These are phyloP conservation scores for Zoanthus solanderi DNA, from an alignment of 92 coral and sea anemone species.

Conservation along the genomic window DNA sequence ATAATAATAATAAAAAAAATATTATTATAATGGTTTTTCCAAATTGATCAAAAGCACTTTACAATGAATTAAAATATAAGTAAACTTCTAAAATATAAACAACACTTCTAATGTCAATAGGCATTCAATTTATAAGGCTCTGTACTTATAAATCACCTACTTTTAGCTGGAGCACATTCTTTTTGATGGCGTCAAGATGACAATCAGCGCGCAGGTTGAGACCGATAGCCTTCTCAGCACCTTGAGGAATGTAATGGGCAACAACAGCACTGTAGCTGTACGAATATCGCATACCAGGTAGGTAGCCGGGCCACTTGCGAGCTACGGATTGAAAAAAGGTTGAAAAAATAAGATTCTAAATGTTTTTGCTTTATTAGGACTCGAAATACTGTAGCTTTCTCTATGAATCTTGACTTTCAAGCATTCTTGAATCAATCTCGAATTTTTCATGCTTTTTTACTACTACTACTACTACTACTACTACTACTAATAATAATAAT, in stretches of 20 bases:
- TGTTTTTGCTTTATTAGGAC: no score
- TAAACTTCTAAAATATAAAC: no score
- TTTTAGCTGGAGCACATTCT: slow-evolving; percentile 61
- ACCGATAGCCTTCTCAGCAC: slow-evolving; percentile 76
- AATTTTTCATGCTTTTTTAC: no score
- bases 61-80: no score
- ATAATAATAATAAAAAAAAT: no score
- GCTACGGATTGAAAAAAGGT: not conserved
- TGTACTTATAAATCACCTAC: slow-evolving; percentile 40
- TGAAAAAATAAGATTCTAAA: not conserved
- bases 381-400: no score
- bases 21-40: no score
- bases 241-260: slow-evolving; percentile 77
- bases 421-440: no score
- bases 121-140: not conserved
- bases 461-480: no score
- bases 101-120: not conserved
- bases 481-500: no score
- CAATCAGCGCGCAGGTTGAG: slow-evolving; percentile 70
- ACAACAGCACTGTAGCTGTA: slow-evolving; percentile 72
- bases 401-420: no score
- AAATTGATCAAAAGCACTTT: no score
- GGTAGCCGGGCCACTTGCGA: slow-evolving; percentile 60
- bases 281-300: slow-evolving; percentile 70
- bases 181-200: slow-evolving; percentile 66